A percentile compares a stretch with the other conserved stretches of the same genome.
phyloP scores from a whole-genome alignment of 2,888 invertebrate genomes.

The Epicampocera succincta region DNA sequence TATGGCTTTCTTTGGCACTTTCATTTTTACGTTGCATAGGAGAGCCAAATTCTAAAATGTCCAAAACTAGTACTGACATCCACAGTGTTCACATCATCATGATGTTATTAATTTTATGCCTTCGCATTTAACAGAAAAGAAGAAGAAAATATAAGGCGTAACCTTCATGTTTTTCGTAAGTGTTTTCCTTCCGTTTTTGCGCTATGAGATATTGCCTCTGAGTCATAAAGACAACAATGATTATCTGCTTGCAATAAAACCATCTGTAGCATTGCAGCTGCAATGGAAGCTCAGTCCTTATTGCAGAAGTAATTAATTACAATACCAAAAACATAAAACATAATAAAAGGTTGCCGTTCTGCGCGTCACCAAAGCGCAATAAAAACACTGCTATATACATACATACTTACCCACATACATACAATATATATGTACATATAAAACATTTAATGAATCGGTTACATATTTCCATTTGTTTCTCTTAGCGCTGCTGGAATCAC shows the following conservation, averaged over 20 bases:
- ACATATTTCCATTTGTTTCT: conserved; percentile 35
- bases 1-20: too few species aligned
- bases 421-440: conserved; percentile 5
- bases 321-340: conserved; percentile 15
- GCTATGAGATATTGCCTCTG: conserved; percentile 59
- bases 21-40: too few species aligned
- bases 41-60: too few species aligned
- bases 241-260: conserved; percentile 65
- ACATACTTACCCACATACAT: too few species aligned
- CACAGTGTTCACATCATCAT: too few species aligned
- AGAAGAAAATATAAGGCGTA: background rate
- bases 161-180: background rate
- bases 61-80: too few species aligned
- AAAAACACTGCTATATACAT: too few species aligned
- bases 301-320: conserved; percentile 61
- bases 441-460: conserved; percentile 59
- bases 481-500: conserved; percentile 17
- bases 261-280: conserved; percentile 57
- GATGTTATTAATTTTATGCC: too few species aligned
- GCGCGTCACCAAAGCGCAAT: background rate
- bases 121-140: background rate
- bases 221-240: conserved; percentile 54
- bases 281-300: conserved; percentile 4
- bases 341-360: background rate
- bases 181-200: background rate